These are phyloP conservation scores for Aleadryas rufinucha DNA, from an alignment of 2,113 vertebrate genomes.

Conservation along the genomic window DNA sequence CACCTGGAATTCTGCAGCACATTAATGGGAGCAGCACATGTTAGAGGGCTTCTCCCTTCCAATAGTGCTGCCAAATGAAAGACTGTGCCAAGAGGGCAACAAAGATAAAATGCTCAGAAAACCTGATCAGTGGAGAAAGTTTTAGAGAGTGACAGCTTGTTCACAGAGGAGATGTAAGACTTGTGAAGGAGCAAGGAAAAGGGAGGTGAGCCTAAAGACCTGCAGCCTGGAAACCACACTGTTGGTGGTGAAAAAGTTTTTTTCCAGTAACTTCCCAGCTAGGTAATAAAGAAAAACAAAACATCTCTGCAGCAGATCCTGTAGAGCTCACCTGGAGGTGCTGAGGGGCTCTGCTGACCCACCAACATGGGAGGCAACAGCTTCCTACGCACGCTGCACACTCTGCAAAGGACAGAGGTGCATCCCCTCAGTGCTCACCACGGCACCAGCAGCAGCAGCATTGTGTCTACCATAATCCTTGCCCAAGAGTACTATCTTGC, in stretches of 20 bases:
- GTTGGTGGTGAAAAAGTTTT: background rate
- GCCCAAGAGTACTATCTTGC: background rate
- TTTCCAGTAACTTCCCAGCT: background rate
- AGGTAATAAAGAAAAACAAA: background rate
- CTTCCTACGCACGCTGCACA: accelerated
- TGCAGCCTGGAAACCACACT: background rate
- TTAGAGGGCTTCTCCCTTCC: background rate
- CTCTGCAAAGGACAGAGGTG: background rate
- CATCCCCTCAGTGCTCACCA: accelerated
- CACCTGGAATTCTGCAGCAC: accelerated
- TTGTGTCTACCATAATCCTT: accelerated
- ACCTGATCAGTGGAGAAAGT: accelerated
- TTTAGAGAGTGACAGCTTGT: background rate
- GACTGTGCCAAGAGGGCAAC: accelerated
- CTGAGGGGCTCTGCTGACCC: background rate
- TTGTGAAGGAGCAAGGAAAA: background rate
- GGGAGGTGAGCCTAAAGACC: background rate
- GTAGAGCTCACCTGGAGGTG: accelerated
- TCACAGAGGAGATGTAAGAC: background rate
- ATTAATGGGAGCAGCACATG: background rate
- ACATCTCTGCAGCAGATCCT: accelerated
- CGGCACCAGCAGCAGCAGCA: accelerated
- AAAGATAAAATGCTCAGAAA: background rate
- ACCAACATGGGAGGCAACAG: accelerated
- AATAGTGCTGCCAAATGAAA: background rate